A percentile compares a stretch with the other conserved stretches of the same genome.
These are phyloP conservation scores for Bemisia tabaci DNA, from an alignment of 1,140 invertebrate genomes.

Conservation along the genomic window DNA sequence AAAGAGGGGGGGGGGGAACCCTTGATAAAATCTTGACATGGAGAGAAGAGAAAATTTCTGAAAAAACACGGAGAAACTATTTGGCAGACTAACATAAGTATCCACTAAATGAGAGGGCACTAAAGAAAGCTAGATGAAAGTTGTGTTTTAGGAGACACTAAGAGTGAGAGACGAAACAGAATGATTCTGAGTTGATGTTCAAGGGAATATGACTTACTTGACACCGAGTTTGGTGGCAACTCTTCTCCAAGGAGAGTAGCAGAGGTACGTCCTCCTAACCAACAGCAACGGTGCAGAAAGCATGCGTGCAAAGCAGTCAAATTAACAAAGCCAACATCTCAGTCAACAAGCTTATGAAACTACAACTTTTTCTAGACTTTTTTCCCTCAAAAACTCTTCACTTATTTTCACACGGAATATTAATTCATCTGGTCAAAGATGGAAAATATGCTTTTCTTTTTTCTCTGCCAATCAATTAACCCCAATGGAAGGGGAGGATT, in stretches of 20 bases:
- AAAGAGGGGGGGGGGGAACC: too few relatives aligned
- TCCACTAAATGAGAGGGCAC: too few relatives aligned
- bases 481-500: too few relatives aligned
- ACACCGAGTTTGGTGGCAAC: conserved; percentile 83
- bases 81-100: too few relatives aligned
- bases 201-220: conserved; percentile 56
- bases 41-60: too few relatives aligned
- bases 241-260: conserved; percentile 78
- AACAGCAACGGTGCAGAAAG: conserved; percentile 1
- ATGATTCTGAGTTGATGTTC: conserved; percentile 2
- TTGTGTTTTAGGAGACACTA: too few relatives aligned
- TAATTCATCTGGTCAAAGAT: too few relatives aligned
- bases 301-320: conserved; percentile 28
- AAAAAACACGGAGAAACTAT: too few relatives aligned
- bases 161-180: conserved; percentile 13
- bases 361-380: background rate
- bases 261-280: conserved; percentile 47
- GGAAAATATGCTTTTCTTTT: too few relatives aligned
- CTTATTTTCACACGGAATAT: background rate
- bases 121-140: too few relatives aligned
- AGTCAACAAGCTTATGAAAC: conserved; percentile 6
- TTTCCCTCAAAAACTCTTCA: background rate
- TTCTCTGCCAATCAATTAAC: too few relatives aligned
- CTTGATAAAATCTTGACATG: too few relatives aligned
- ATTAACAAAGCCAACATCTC: conserved; percentile 27